These are phyloP conservation scores for Microcebus lehilahytsara DNA, from an alignment of 2,113 vertebrate genomes.

Conservation along the genomic window DNA sequence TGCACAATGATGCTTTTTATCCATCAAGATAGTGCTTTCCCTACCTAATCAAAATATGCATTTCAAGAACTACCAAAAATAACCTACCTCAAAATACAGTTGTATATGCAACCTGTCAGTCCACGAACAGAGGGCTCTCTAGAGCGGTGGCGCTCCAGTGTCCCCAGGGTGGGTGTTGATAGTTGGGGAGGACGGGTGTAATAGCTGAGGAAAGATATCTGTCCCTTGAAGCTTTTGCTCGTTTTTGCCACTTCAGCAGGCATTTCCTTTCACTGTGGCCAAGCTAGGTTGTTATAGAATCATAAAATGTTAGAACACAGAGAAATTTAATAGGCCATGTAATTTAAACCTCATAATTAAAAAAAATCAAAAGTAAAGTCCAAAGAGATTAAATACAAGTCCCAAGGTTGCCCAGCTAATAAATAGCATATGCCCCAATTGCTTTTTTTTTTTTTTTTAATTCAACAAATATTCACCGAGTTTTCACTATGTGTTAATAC, in stretches of 20 bases:
- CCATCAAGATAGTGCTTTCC: neutral
- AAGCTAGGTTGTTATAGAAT: neutral
- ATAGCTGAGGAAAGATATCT: neutral
- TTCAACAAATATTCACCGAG: neutral
- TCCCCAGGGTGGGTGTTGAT: neutral
- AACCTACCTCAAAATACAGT: neutral
- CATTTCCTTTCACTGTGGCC: neutral
- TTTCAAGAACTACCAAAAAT: neutral
- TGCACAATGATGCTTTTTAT: neutral
- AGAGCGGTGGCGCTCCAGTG: rapidly evolving
- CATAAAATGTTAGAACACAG: neutral
- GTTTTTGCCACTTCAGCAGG: neutral
- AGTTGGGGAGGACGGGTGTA: too few relatives aligned
- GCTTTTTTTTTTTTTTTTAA: neutral
- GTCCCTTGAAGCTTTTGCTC: neutral
- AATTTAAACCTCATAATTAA: constrained; percentile 13
- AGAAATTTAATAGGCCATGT: neutral
- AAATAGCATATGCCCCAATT: neutral
- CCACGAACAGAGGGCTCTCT: neutral
- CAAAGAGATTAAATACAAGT: neutral
- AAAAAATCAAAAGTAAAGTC: neutral
- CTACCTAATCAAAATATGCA: neutral
- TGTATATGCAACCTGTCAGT: neutral
- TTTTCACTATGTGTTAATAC: neutral
- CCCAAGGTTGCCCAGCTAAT: neutral